These are phyloP conservation scores for Drosophila pallidifrons DNA, from an alignment of 1,140 invertebrate species.

Conservation along the genomic window DNA sequence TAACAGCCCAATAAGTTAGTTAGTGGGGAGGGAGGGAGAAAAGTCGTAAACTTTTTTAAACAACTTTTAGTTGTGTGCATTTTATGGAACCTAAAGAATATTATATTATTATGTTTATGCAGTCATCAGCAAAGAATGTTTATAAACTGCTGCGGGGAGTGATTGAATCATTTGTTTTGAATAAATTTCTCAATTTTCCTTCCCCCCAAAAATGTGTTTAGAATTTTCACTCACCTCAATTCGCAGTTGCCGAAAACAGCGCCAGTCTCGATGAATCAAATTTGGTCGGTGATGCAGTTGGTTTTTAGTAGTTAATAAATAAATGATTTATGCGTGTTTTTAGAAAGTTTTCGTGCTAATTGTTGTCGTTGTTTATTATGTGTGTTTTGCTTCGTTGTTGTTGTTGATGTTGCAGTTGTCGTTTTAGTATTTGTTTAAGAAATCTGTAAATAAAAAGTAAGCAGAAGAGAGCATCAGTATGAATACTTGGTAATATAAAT, in stretches of 20 bases:
- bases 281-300: conserved; percentile 42
- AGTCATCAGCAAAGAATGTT: conserved; percentile 30
- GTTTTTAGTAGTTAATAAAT: conserved; percentile 38
- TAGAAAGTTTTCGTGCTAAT: conserved; percentile 72
- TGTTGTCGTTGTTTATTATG: conserved; percentile 48
- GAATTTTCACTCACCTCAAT: conserved; percentile 49
- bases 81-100: conserved; percentile 10
- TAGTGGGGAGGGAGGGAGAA: background rate
- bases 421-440: conserved; percentile 66
- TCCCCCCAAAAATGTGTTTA: background rate
- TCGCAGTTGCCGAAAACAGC: conserved; percentile 43
- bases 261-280: conserved; percentile 43
- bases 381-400: conserved; percentile 46
- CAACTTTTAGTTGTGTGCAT: background rate
- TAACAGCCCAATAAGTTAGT: conserved; percentile 5
- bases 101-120: conserved; percentile 1
- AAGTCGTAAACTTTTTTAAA: conserved; percentile 27
- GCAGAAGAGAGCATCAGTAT: conserved; percentile 17
- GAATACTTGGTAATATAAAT: conserved; percentile 46
- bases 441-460: conserved; percentile 73
- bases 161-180: conserved; percentile 13
- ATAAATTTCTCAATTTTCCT: background rate
- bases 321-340: conserved; percentile 25
- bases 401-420: conserved; percentile 58
- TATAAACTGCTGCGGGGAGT: conserved; percentile 3